Base-by-base conservation (phyloP, 1,140 invertebrate species). In the Neoseiulus cucumeris region DNA sequence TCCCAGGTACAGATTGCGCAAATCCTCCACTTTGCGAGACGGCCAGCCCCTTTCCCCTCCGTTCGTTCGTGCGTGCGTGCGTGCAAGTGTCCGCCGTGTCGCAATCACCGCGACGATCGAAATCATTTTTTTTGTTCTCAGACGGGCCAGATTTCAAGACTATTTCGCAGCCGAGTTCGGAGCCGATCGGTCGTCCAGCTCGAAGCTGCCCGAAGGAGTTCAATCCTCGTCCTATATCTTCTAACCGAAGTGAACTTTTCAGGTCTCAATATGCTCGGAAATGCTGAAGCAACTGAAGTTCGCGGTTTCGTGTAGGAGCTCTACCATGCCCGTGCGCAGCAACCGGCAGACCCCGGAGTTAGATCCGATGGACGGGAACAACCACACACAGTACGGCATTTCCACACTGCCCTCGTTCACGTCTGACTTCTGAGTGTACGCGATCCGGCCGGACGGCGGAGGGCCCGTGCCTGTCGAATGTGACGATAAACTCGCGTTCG, bases 211-310 rank as follows among this genome's bases (percentile, higher is more conserved):
- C n/a, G n/a, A n/a, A n/a, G n/a, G n/a, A n/a, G n/a, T n/a, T n/a
- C n/a, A n/a, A n/a, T n/a, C n/a, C n/a, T 39, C 33, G 4, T 4
- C 9, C 4, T 39, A 39, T 39, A 39, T 9, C 33, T 6, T 4
- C 33, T 39, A 39, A 39, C 33, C 33, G 4, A 4, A 9, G 33
- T 39, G 45, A 4, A 1, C 25, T 41, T 68, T 66, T 1, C 64
- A 72, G 69, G 68, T 71, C 65, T 68, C 71, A 17, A 68, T 72
- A 17, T 72, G 71, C 44, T 70, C 70, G 64, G 71, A 72, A 64
- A 72, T 72, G 71, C 67, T 71, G 18, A 64, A 68, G 20, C 71
- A 72, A 64, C 64, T 72, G 9, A 72, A 72, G 65, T 72, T 72
- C 68, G 72, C 72, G 44, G 45, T 72, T 33, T 69, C 70, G 20